phyloP scores from a whole-genome alignment of 2,888 invertebrate genomes.

The Spisula solida region DNA sequence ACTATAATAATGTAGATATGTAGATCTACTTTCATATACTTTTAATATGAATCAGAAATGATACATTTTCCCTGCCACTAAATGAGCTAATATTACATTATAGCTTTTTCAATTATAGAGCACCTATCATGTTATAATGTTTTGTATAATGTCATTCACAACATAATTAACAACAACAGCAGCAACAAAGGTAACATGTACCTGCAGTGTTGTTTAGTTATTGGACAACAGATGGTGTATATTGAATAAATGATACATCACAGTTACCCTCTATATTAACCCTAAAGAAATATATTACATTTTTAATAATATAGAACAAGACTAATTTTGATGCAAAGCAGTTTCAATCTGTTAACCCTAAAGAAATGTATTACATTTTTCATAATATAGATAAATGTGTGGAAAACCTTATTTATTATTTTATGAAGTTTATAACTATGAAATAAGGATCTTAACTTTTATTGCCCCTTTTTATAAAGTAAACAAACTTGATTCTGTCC shows the following conservation, averaged over 20 bases:
- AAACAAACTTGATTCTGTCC: too few species aligned
- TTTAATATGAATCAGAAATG: too few species aligned
- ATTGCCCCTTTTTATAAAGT: too few species aligned
- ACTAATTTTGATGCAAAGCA: neutral
- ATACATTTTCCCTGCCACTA: neutral
- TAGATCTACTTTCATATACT: too few species aligned
- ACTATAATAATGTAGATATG: too few species aligned
- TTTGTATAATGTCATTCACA: neutral
- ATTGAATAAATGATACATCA: slow-evolving; percentile 4
- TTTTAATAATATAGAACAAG: neutral
- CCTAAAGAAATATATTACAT: too few species aligned
- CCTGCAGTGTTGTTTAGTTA: neutral
- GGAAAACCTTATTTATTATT: too few species aligned
- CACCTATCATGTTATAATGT: neutral
- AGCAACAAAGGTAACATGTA: neutral
- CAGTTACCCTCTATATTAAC: too few species aligned
- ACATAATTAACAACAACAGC: slow-evolving; percentile 6
- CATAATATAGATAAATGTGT: neutral
- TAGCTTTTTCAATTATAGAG: neutral
- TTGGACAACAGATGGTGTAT: neutral
- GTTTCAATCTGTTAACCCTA: too few species aligned
- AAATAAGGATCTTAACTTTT: too few species aligned
- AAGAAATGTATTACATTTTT: neutral
- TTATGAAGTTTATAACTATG: too few species aligned
- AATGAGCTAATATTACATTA: neutral